These are phyloP conservation scores for Zophobas atratus DNA, from an alignment of 1,140 invertebrate genomes.

Conservation along the genomic window DNA sequence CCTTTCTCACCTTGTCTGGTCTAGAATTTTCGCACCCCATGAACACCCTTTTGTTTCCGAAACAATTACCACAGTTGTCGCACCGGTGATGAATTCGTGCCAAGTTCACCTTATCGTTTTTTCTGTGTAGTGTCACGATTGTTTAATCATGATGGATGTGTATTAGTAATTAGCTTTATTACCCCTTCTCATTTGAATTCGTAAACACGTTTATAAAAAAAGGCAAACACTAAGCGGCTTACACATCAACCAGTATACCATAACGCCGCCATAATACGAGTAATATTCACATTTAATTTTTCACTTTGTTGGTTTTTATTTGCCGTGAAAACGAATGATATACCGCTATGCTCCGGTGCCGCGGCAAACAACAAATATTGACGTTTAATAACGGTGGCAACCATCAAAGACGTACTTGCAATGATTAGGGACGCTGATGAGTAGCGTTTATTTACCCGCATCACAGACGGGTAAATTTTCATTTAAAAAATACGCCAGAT, in stretches of 20 bases:
- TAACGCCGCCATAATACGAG: constrained; percentile 35
- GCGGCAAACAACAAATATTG: constrained; percentile 38
- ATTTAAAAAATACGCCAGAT: too few species aligned
- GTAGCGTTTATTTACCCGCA: neutral
- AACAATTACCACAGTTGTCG: constrained; percentile 4
- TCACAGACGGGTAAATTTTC: too few species aligned
- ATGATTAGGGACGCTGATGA: neutral
- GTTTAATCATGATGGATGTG: constrained; percentile 27
- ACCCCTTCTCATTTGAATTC: constrained; percentile 1
- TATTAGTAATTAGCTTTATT: constrained; percentile 34
- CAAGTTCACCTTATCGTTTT: constrained; percentile 3
- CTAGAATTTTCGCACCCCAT: neutral
- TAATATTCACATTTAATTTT: constrained; percentile 42
- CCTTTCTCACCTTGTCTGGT: neutral
- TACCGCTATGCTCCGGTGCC: constrained; percentile 27
- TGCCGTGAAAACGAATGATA: constrained; percentile 40
- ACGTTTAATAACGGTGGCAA: constrained; percentile 21
- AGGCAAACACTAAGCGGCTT: constrained; percentile 35
- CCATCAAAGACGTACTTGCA: constrained; percentile 8
- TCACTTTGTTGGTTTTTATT: constrained; percentile 43
- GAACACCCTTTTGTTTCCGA: constrained; percentile 7
- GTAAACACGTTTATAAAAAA: constrained; percentile 13
- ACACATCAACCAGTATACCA: constrained; percentile 9
- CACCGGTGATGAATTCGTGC: neutral
- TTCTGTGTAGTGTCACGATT: constrained; percentile 2